Base-by-base conservation (phyloP, 1,140 invertebrate genomes). In the Zaprionus vittiger region DNA sequence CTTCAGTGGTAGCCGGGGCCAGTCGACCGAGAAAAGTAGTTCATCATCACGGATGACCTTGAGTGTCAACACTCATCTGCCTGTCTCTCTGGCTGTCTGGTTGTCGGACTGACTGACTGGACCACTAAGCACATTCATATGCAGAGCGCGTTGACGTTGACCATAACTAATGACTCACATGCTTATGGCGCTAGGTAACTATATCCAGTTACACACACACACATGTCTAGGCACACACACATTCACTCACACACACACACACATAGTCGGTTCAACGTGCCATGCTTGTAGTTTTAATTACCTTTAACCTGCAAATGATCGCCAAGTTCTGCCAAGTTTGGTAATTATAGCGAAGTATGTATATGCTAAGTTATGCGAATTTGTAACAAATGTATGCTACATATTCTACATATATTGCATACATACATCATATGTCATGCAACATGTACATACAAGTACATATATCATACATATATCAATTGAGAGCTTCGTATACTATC, bases 101-200 rank as follows among this genome's bases (percentile, higher is more conserved):
- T 34, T 12, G 28, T 4, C 17, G 17, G 15, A 20, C n/a, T 11
- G 47, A 52, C 7, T 11, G n/a, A 52, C 15, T 17, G 5, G 54
- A 11, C 22, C 24, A 56, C 54, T 56, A 37, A 64, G 24, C 54
- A 31, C 38, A 57, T 67, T 67, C 55, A 59, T 59, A 67, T 67
- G 55, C 64, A 67, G 44, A 57, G 28, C 52, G 52, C 24, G 38
- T 44, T n/a, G 54, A 22, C 17, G 12, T 34, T 59, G 64, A 67
- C 64, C 64, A 57, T 67, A 67, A 59, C 64, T 67, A 67, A 67
- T 59, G 64, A 38, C 64, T 31, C 38, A 15, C 24, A 49, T 57
- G 64, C 37, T 65, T 38, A 26, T 38, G 24, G 5, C n/a, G 5
- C 38, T 20, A 67, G 31, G 31, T 61, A 31, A 20, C 54, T 59